Percentiles rank a stretch among this genome's conserved stretches.
phyloP scores from a whole-genome alignment of 2,113 vertebrate genomes.

The Chamaetylas fuelleborni region DNA sequence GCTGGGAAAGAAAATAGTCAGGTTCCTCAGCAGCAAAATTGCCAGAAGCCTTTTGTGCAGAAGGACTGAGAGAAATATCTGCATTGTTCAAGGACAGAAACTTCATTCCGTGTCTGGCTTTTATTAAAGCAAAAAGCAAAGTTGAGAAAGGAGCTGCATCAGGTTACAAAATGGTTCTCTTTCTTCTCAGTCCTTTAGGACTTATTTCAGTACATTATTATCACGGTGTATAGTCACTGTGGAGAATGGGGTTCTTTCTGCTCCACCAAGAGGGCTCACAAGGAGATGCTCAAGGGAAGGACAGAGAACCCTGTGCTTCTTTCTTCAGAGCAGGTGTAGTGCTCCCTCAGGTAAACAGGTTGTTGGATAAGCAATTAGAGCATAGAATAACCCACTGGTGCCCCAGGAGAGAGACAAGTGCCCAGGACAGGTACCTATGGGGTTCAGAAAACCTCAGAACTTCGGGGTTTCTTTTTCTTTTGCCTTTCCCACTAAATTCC shows the following conservation, averaged over 20 bases:
- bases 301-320: neutral
- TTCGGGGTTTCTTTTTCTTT: neutral
- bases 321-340: neutral
- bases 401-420: neutral
- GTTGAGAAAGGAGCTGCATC: neutral
- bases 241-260: neutral
- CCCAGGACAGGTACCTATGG: neutral
- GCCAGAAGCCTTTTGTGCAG: neutral
- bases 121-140: neutral
- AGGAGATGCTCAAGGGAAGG: neutral
- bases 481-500: neutral
- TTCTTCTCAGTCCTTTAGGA: neutral
- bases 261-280: neutral
- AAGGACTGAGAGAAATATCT: neutral
- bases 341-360: neutral
- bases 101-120: neutral
- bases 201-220: neutral
- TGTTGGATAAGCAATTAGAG: neutral
- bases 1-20: neutral
- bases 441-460: neutral
- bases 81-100: neutral
- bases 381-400: neutral
- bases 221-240: neutral
- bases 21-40: neutral
- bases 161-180: neutral